phyloP scores from a whole-genome alignment of 2,113 vertebrate species.

The Esox niger region DNA sequence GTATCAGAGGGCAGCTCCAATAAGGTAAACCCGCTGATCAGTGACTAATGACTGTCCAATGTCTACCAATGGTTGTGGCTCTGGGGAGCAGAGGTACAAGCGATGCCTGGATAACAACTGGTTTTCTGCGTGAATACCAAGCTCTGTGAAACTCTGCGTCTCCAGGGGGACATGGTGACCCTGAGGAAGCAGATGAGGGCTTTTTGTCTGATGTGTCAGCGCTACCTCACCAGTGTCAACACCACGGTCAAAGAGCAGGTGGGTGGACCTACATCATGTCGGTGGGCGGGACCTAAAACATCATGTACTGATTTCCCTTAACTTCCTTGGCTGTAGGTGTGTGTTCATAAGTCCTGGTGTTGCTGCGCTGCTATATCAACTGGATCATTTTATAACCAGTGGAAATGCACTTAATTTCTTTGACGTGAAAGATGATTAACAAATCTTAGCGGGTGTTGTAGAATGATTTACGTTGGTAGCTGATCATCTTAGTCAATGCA shows the following conservation, averaged over 20 bases:
- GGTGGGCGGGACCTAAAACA: no score
- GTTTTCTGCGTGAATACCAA: constrained; percentile 3
- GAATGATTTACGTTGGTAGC: no score
- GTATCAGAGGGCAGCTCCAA: constrained; percentile 90
- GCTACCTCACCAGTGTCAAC: constrained; percentile 97
- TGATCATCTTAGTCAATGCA: no score
- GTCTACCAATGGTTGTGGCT: no score
- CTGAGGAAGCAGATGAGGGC: constrained; percentile 98
- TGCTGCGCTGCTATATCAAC: not conserved
- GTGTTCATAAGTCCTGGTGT: not conserved
- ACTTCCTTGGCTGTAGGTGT: not conserved
- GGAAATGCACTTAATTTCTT: no score
- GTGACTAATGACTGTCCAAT: not conserved
- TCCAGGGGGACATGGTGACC: constrained; percentile 88
- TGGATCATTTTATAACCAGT: no score
- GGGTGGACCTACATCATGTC: constrained; percentile 40
- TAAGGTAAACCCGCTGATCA: constrained; percentile 74
- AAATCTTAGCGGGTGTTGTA: no score
- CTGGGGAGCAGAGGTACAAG: not conserved
- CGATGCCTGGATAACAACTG: not conserved
- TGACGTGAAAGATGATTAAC: no score
- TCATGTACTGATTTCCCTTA: no score
- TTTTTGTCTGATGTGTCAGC: constrained; percentile 98
- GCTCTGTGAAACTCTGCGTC: not conserved
- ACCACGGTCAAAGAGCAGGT: constrained; percentile 99